A percentile compares a stretch with the other conserved stretches of the same genome.
Evolutionary conservation across 1,140 invertebrate species (phyloP).

Genomic region (Tetraneura akinire): DNA sequence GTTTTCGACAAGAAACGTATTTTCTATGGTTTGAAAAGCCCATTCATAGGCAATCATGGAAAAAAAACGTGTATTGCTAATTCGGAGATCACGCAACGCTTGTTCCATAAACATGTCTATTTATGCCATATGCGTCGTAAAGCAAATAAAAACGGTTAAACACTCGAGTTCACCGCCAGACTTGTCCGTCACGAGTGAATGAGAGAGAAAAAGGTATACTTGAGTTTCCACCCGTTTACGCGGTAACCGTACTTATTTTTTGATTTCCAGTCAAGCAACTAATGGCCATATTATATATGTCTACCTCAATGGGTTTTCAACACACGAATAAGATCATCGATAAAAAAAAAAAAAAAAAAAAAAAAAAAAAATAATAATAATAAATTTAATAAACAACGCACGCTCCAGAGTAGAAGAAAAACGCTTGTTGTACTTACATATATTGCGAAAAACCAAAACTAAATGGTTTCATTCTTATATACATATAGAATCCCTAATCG

Average conservation of each 20-base stretch:
- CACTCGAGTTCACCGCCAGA: slow-evolving; percentile 33
- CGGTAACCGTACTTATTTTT: slow-evolving; percentile 32
- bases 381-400: neutral
- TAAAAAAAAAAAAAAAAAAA: too few species aligned
- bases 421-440: too few species aligned
- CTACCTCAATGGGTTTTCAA: slow-evolving; percentile 5
- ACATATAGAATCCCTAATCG: too few species aligned
- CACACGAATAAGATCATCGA: neutral
- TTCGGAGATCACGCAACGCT: slow-evolving; percentile 38
- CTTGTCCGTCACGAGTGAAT: slow-evolving; percentile 13
- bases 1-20: neutral
- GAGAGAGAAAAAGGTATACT: slow-evolving; percentile 34
- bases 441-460: too few species aligned
- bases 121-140: slow-evolving; percentile 16
- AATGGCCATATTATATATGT: neutral
- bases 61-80: slow-evolving; percentile 36
- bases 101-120: slow-evolving; percentile 34
- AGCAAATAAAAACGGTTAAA: slow-evolving; percentile 43
- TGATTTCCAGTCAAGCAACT: slow-evolving; percentile 40
- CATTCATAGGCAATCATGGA: slow-evolving; percentile 23
- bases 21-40: neutral
- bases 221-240: slow-evolving; percentile 46
- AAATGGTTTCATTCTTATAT: too few species aligned
- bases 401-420: neutral
- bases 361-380: neutral